Evolutionary conservation across 2,888 invertebrate genomes (phyloP), one percentile per base, ranked within the genome.

Genomic region (Apoderus coryli): DNA sequence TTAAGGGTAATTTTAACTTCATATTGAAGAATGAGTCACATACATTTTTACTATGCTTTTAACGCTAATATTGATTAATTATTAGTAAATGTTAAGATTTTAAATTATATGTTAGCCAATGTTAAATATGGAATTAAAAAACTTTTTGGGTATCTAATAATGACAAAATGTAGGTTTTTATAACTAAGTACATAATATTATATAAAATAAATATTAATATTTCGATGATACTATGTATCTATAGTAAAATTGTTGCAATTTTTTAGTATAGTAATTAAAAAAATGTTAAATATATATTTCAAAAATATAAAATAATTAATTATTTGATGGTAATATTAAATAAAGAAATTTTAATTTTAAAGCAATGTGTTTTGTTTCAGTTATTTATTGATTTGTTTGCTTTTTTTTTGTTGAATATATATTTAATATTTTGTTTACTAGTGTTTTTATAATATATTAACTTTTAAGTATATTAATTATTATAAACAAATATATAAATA

Each of bases 181-280:
- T n/a, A n/a, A n/a, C n/a, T n/a, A n/a, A n/a, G n/a, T n/a, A n/a
- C n/a, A n/a, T n/a, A n/a, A n/a, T n/a, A n/a, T n/a, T n/a, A n/a
- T n/a, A n/a, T n/a, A n/a, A n/a, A n/a, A n/a, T n/a, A 35, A 40
- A 43, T 40, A 42, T 41, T 37, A 35, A 44, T 43, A 13, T 16
- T 38, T 46, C 48, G 54, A 57, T 56, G 60, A 61, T 61, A 60
- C 61, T 58, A 49, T 61, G 61, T 61, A 61, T 61, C 60, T 56
- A 48, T 53, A 55, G 57, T 57, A 56, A 57, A 56, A 56, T 58
- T 59, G 54, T 57, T 58, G 53, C 55, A 59, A 58, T 59, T 59
- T 45, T 53, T 54, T 46, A 45, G 44, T 47, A 45, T 46, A 45
- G 46, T 48, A 47, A 43, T 36, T 46, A 43, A 38, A 26, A 38